Evolutionary conservation across 2,888 invertebrate genomes (phyloP).

Genomic region (Malacosoma neustria): DNA sequence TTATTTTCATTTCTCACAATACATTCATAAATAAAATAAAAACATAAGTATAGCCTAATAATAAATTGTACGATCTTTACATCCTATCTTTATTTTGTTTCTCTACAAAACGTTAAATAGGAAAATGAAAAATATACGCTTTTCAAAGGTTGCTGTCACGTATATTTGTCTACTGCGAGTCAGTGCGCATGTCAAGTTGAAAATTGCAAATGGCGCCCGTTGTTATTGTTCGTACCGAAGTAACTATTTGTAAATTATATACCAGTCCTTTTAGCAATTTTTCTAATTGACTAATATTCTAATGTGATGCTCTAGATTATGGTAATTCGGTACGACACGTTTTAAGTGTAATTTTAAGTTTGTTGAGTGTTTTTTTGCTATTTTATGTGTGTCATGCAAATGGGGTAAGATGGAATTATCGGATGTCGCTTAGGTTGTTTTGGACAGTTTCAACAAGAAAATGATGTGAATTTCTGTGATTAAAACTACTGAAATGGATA

Average conservation of each 20-base stretch:
- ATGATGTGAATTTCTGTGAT: slow-evolving; percentile 65
- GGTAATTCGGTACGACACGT: slow-evolving; percentile 61
- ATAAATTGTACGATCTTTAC: too few species aligned
- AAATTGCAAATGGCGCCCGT: slow-evolving; percentile 99
- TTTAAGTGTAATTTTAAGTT: slow-evolving; percentile 72
- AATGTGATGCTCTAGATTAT: slow-evolving; percentile 69
- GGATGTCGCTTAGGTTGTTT: slow-evolving; percentile 75
- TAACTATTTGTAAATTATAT: slow-evolving; percentile 81
- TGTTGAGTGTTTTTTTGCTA: slow-evolving; percentile 72
- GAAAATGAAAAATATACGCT: slow-evolving; percentile 23
- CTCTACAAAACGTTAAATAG: too few species aligned
- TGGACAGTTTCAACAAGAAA: slow-evolving; percentile 69
- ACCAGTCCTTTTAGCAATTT: slow-evolving; percentile 78
- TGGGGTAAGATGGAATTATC: slow-evolving; percentile 80
- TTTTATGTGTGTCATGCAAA: slow-evolving; percentile 84
- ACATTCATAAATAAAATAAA: too few species aligned
- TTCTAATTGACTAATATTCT: slow-evolving; percentile 72
- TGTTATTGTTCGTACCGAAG: slow-evolving; percentile 98
- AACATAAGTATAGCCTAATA: too few species aligned
- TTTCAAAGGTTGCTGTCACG: slow-evolving; percentile 43
- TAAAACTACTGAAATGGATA: slow-evolving; percentile 61
- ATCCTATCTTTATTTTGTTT: too few species aligned
- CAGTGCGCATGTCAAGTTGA: slow-evolving; percentile 84
- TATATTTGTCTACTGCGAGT: slow-evolving; percentile 64
- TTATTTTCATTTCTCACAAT: too few species aligned